Base-by-base conservation (phyloP, 1,140 invertebrate species). In the Zaprionus ghesquierei region DNA sequence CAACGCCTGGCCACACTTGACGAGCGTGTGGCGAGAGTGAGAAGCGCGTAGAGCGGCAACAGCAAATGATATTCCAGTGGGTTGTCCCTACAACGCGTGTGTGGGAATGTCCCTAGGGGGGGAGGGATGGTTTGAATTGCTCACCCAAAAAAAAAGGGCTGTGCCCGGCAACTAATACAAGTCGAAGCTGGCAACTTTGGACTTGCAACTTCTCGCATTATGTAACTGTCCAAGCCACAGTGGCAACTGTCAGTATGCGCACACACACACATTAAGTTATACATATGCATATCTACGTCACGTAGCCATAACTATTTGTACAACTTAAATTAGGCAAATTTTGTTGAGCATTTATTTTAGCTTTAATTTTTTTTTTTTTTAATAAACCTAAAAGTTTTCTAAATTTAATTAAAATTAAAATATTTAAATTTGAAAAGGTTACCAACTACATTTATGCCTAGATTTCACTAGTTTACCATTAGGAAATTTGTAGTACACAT, bases 1-100 rank as follows among this genome's bases (percentile, higher is more conserved):
- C 82, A 75, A 71, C 71, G 51, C 59, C 59, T 56, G 55, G 62
- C 64, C 68, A 69, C 79, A 79, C 72, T 84, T 81, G 80, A 84
- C 69, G 63, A 72, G 64, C 60, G 38, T 41, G 38, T 10, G 10
- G 64, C n/a, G n/a, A 12, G 18, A 29, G 13, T 12, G 38, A 60
- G 27, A 56, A 33, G 29, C 41, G 41, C 51, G 27, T 18, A 35
- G 41, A 27, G 25, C 8, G 12, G 41, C 23, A 58, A 15, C 31
- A 38, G 50, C 50, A 62, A 74, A 74, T 62, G 38, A 62, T 63
- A 58, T 74, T 22, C 60, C 10, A 18, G 38, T 59, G 35, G 69
- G 46, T 56, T 58, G 54, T 56, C 10, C 54, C 62, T 54, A n/a
- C n/a, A n/a, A n/a, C n/a, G 4, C 25, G 31, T 23, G 15, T 64